Percentiles rank a stretch among this genome's conserved stretches.
phyloP scores from a whole-genome alignment of 2,113 vertebrate genomes.

The Myrmophylax atrothorax region DNA sequence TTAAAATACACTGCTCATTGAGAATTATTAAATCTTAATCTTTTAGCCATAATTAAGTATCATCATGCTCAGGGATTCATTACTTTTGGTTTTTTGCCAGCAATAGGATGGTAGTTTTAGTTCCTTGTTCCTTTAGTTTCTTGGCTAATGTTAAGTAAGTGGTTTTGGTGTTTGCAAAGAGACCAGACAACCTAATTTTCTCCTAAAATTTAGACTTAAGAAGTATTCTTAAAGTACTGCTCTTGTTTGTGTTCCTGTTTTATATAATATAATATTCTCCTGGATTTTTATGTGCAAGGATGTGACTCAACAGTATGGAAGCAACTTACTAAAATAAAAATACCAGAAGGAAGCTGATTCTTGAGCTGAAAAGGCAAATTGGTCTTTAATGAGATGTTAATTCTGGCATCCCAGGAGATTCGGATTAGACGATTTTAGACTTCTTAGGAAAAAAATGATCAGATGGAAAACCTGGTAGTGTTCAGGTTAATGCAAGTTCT shows the following conservation, averaged over 20 bases:
- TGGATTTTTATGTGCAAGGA: slow-evolving; percentile 12
- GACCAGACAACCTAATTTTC: background rate
- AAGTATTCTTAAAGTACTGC: background rate
- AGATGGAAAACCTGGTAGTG: background rate
- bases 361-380: slow-evolving; percentile 54
- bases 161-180: background rate
- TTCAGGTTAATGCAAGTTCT: slow-evolving; percentile 13
- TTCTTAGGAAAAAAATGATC: background rate
- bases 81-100: background rate
- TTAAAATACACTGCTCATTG: background rate
- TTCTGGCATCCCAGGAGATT: slow-evolving; percentile 32
- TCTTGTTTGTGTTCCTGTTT: background rate
- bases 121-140: background rate
- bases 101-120: background rate
- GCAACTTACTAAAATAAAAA: slow-evolving; percentile 43
- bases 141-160: background rate
- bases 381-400: slow-evolving; percentile 58
- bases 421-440: slow-evolving; percentile 30
- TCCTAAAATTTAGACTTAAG: background rate
- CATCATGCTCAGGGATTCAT: background rate
- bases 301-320: slow-evolving; percentile 48
- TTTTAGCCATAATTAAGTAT: background rate
- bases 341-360: slow-evolving; percentile 38
- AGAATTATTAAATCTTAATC: background rate
- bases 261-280: background rate